Base-by-base conservation (phyloP, 2,113 vertebrate species). In the Apteryx owenii region DNA sequence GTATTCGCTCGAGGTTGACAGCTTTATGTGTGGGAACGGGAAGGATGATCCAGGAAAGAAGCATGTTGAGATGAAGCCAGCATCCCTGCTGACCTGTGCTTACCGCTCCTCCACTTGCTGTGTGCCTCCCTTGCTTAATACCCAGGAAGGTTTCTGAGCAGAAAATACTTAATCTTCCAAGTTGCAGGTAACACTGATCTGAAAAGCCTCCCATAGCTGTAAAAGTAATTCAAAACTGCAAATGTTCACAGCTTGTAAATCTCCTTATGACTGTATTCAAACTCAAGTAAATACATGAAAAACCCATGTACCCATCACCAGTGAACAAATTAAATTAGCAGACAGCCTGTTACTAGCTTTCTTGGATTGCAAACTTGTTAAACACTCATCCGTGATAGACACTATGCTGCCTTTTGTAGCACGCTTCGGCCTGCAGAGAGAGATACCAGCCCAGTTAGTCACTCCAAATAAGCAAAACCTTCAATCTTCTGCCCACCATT, bases 211-310 rank as follows among this genome's bases (percentile, higher is more conserved):
- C 71, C 68, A 51, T 66, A 73, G 46, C 51, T 95, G 17, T 94
- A 79, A 50, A 83, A 80, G 50, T 70, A 65, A 81, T 54, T 78
- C 80, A 73, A 54, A 94, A 71, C 83, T 86, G 71, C 36, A 70
- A 71, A 71, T 92, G 50, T 85, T 94, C 82, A n/a, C 60, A 83
- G 44, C 77, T 84, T 89, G 86, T 75, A 92, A 92, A 73, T 78
- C 88, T 81, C 53, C 68, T 88, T 62, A 51, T 18, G 29, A 58
- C 80, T 84, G 56, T 22, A 1, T 86, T 77, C 46, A 78, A 81
- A 78, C 28, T 17, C 69, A 44, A 76, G 38, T 29, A 84, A 93
- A 85, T 36, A 53, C 50, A 54, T 21, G 16, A 46, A 36, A 86
- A 86, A 79, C 14, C 14, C 64, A 9, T 29, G 61, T 58, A 89